Conservation (phyloP, 53 echinoderm and acorn worm genomes). For the Mesocentrotus franciscanus region DNA sequence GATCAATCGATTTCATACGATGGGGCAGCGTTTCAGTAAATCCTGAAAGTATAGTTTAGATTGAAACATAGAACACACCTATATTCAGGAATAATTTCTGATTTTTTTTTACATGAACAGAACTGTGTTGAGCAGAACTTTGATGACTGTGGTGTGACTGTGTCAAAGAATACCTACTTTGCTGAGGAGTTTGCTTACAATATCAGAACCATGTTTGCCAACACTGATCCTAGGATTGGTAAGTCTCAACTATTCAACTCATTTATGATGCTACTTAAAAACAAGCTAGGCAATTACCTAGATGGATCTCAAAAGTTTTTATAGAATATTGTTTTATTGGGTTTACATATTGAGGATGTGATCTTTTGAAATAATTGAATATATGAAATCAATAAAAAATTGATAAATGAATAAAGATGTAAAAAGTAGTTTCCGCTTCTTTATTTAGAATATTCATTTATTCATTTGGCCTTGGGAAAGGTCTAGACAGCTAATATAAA, state of each 20-base stretch:
- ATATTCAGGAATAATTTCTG: background rate
- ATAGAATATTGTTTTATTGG: background rate
- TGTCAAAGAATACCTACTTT: conserved; percentile 94
- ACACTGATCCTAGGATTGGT: conserved; percentile 95
- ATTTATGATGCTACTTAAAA: background rate
- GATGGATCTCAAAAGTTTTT: background rate
- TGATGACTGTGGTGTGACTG: conserved; percentile 84
- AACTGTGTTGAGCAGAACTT: conserved; percentile 97
- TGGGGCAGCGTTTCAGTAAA: background rate
- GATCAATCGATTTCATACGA: background rate
- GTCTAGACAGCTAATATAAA: too few relatives aligned
- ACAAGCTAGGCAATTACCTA: background rate
- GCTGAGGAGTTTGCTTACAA: conserved; percentile 96
- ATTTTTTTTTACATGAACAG: conserved; percentile 60
- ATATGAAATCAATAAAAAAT: too few relatives aligned
- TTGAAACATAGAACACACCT: too few relatives aligned
- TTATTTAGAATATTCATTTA: too few relatives aligned
- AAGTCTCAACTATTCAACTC: conserved; percentile 30
- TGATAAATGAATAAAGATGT: too few relatives aligned
- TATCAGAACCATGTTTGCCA: conserved; percentile 88
- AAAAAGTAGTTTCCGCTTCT: too few relatives aligned
- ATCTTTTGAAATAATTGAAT: too few relatives aligned
- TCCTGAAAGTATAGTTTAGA: background rate
- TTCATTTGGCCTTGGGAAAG: too few relatives aligned
- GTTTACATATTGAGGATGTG: too few relatives aligned